A percentile compares a stretch with the other conserved stretches of the same genome.
Conservation (phyloP, 1,140 invertebrate genomes). For the Neodiprion virginianus region DNA sequence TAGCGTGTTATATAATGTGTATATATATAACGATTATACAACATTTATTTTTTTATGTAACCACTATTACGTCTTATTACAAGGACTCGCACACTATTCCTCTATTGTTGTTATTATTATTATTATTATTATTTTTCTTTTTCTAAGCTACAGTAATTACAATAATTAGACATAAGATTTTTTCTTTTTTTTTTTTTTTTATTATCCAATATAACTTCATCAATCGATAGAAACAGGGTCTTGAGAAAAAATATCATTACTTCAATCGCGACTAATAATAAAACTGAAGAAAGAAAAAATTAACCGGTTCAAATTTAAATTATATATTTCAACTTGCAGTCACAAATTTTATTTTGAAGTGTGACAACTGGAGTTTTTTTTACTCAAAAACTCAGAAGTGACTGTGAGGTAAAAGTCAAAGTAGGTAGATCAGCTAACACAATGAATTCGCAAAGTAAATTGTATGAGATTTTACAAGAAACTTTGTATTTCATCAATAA, state of each 20-base stretch:
- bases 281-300: not conserved
- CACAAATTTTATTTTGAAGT: too few relatives aligned
- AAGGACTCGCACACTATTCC: conserved; percentile 13
- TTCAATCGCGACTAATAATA: not conserved
- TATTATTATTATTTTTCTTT: conserved; percentile 17
- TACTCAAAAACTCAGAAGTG: too few relatives aligned
- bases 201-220: not conserved
- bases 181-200: not conserved
- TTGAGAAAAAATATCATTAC: too few relatives aligned
- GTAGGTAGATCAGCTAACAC: too few relatives aligned
- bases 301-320: not conserved
- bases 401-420: too few relatives aligned
- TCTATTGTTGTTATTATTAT: conserved; percentile 16
- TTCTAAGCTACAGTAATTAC: conserved; percentile 26
- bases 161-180: conserved; percentile 20
- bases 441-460: too few relatives aligned
- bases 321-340: too few relatives aligned
- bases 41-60: conserved; percentile 36
- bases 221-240: too few relatives aligned
- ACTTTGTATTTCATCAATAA: too few relatives aligned
- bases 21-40: conserved; percentile 38
- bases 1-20: not conserved
- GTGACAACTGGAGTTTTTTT: too few relatives aligned
- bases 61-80: conserved; percentile 26
- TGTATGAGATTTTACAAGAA: too few relatives aligned